Evolutionary conservation across 2,113 vertebrate genomes (phyloP).

Genomic region (Coracopsis vasa): DNA sequence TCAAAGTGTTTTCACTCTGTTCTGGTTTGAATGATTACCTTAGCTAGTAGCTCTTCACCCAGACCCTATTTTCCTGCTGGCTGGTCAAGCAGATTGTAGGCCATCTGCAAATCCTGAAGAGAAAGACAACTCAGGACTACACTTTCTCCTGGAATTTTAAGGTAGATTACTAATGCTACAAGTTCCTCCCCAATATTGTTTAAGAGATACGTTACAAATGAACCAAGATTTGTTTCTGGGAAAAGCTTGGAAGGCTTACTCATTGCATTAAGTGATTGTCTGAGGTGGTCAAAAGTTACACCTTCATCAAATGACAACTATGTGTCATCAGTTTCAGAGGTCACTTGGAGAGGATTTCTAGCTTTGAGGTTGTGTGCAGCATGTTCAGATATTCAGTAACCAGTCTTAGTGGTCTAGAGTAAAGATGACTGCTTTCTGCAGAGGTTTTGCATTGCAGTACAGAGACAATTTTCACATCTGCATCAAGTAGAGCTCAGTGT

Average conservation of each 20-base stretch:
- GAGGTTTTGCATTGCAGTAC: not conserved
- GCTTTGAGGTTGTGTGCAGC: not conserved
- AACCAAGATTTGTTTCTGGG: not conserved
- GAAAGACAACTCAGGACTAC: not conserved
- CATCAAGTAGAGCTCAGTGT: not conserved
- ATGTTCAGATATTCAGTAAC: not conserved
- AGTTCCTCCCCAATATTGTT: not conserved
- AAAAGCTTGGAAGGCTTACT: not conserved
- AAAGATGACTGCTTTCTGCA: not conserved
- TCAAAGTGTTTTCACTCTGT: not conserved
- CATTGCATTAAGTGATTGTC: not conserved
- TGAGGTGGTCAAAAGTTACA: not conserved
- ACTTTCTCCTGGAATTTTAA: not conserved
- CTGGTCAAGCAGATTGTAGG: not conserved
- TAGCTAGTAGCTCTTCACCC: not conserved
- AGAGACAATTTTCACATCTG: not conserved
- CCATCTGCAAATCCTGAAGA: not conserved
- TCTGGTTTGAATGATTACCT: not conserved
- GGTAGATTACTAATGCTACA: not conserved
- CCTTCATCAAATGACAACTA: not conserved
- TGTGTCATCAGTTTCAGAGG: not conserved
- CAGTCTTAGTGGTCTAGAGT: not conserved
- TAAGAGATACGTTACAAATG: not conserved
- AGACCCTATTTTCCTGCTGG: not conserved
- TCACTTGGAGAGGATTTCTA: not conserved